Base-by-base conservation (phyloP, 2,113 vertebrate species). In the Notiomystis cincta region DNA sequence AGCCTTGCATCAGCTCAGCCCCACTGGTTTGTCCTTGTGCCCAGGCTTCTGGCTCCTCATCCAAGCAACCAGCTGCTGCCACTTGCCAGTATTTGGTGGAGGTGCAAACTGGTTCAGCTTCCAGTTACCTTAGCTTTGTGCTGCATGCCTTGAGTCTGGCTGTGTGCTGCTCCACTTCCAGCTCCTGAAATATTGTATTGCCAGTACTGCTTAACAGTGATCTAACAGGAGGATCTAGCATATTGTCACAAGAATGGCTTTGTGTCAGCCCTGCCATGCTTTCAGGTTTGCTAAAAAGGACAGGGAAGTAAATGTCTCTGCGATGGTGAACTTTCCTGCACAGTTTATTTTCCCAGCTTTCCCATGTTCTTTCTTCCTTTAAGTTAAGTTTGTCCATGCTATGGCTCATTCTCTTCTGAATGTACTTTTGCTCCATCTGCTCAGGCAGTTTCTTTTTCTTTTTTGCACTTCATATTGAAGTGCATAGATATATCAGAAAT, bases 1-100 rank as follows among this genome's bases (percentile, higher is more conserved):
- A 45, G 10, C 18, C 0, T 0, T 66, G 40, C 4, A 1, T 54
- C 47, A 48, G 15, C 54, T 79, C 47, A 48, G 40, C 4, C 27
- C 31, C 27, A 21, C 31, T 61, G 8, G 8, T 72, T 51, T n/a
- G n/a, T 75, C 35, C 27, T 53, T 42, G 40, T 61, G 27, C 19
- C 31, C 4, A 11, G 54, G 15, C 7, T n/a, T 13, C 22, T 4
- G 6, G 31, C 15, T 86, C 7, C 47, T n/a, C 54, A 61, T 35
- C 9, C 3, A 8, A 38, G 31, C 35, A 81, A 9, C 13, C 40
- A 4, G 10, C 15, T 57, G 10, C 27, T 70, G 37, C 22, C 25
- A n/a, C 35, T 51, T 40, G 48, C 13, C 33, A 38, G 28, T 44
- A 18, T 21, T 44, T 57, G 8, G 3, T 45, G 18, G 24, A 33